Percentiles rank a stretch among this genome's conserved stretches.
These are phyloP conservation scores for Drosophila nasuta DNA, from an alignment of 1,140 invertebrate species.

Conservation along the genomic window DNA sequence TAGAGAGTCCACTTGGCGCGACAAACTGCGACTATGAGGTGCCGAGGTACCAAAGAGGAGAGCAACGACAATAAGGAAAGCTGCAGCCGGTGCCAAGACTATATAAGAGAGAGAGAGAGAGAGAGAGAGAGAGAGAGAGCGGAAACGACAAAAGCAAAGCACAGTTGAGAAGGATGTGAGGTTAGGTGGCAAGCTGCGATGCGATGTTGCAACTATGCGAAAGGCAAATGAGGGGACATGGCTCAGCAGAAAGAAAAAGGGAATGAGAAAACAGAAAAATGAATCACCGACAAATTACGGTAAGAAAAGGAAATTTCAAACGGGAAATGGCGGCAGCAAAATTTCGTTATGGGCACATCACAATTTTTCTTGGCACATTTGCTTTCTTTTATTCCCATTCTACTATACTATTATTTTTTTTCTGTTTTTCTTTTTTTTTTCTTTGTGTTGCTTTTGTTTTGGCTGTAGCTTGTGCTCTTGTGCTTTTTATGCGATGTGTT, in stretches of 20 bases:
- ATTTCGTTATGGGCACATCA: slow-evolving; percentile 70
- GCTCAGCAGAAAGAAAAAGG: not conserved
- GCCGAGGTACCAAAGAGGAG: too few relatives aligned
- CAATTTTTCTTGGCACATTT: slow-evolving; percentile 45
- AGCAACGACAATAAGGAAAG: slow-evolving; percentile 15
- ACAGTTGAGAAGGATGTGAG: not conserved
- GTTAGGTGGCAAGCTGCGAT: not conserved
- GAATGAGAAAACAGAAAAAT: slow-evolving; percentile 54
- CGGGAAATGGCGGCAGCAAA: slow-evolving; percentile 71
- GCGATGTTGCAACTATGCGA: slow-evolving; percentile 15
- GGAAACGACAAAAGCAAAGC: not conserved
- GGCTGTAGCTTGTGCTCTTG: slow-evolving; percentile 7
- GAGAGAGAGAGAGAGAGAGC: not conserved
- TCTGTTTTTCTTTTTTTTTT: slow-evolving; percentile 45
- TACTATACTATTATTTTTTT: not conserved
- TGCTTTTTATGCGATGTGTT: slow-evolving; percentile 37
- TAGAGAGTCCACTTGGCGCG: slow-evolving; percentile 28
- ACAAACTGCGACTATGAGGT: not conserved
- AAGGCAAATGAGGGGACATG: slow-evolving; percentile 17
- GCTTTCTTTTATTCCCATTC: slow-evolving; percentile 9
- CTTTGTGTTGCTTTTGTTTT: slow-evolving; percentile 14
- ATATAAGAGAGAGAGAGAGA: not conserved
- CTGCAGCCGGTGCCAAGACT: slow-evolving; percentile 15
- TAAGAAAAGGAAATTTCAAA: slow-evolving; percentile 65
- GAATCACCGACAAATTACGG: slow-evolving; percentile 80